Evolutionary conservation across 2,888 invertebrate species (phyloP), one percentile per base, ranked within the genome.

Genomic region (Lithodes maja): DNA sequence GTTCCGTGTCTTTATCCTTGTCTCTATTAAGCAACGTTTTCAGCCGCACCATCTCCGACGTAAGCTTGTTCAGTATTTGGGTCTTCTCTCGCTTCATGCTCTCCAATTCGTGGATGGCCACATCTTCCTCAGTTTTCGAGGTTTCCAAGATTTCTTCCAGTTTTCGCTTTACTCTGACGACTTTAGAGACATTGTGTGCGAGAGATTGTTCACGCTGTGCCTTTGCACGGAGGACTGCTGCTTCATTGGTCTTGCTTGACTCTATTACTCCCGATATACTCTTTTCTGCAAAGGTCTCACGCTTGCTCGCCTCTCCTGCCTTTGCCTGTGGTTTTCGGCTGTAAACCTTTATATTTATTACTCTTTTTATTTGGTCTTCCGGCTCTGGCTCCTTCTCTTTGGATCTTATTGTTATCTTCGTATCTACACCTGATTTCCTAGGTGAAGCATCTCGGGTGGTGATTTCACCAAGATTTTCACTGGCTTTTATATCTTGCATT

Each of bases 71-170:
- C 3, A 86, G 80, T 81, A 86, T 81, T 0, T 86, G 81, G 1
- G 86, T 81, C 52, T 86, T 86, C 55, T 86, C 86, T 54, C 33
- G 55, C 61, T 82, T 86, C 86, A 86, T 86, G n/a, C 74, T 81
- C n/a, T 86, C 81, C 5, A 86, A 61, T 17, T 86, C 86, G 9
- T 75, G 81, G 54, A 86, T 86, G 33, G 75, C 81, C 33, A 49
- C 81, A 50, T 86, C 86, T 49, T 86, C 86, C 52, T 86, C 86
- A 33, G 69, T 75, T 9, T 86, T 86, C 3, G 86, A 86, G n/a
- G 15, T 75, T 17, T 86, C 86, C 54, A 82, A 17, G 49, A 86
- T 86, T 80, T 86, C 86, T 52, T 86, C 86, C n/a, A 86, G 49
- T 75, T 86, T 86, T 55, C 81, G 15, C 54, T 81, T 86, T 15